A percentile compares a stretch with the other conserved stretches of the same genome.
These are phyloP conservation scores for Ptychoptera contaminata DNA, from an alignment of 2,888 invertebrate species.

Conservation along the genomic window DNA sequence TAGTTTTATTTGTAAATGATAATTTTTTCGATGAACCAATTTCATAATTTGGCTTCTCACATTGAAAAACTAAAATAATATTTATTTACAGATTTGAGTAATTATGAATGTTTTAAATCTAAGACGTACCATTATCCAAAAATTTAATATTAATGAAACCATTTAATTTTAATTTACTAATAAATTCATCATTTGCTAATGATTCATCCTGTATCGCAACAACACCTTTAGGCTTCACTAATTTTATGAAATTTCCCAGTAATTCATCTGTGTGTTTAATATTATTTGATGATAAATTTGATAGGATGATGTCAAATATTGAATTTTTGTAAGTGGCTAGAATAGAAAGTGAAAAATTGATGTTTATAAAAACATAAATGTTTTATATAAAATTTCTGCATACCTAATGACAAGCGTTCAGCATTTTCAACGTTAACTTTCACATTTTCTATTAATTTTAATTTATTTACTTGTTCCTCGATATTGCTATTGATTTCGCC, in stretches of 20 bases:
- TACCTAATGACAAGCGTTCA: slow-evolving; percentile 41
- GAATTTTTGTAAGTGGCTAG: slow-evolving; percentile 41
- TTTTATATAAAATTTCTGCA: slow-evolving; percentile 1
- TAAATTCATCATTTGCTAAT: slow-evolving; percentile 24
- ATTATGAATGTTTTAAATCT: neutral
- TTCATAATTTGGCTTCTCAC: slow-evolving; percentile 56
- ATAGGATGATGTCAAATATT: slow-evolving; percentile 41
- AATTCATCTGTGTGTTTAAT: slow-evolving; percentile 21
- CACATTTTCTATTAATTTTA: slow-evolving; percentile 35
- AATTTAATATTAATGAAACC: slow-evolving; percentile 38
- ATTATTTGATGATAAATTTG: slow-evolving; percentile 18
- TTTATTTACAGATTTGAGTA: slow-evolving; percentile 15
- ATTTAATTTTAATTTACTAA: slow-evolving; percentile 41
- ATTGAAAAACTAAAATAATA: slow-evolving; percentile 27
- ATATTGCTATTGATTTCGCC: slow-evolving; percentile 33
- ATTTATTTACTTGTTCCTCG: slow-evolving; percentile 34
- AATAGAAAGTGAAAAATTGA: slow-evolving; percentile 6
- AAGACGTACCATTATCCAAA: slow-evolving; percentile 20
- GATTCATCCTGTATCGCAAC: slow-evolving; percentile 36
- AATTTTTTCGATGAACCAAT: slow-evolving; percentile 47
- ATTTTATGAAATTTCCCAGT: slow-evolving; percentile 39
- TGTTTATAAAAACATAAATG: neutral
- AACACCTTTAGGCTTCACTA: slow-evolving; percentile 47
- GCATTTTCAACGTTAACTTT: slow-evolving; percentile 42
- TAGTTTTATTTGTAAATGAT: slow-evolving; percentile 26